phyloP scores from a whole-genome alignment of 2,113 vertebrate species.

The Eublepharis macularius region DNA sequence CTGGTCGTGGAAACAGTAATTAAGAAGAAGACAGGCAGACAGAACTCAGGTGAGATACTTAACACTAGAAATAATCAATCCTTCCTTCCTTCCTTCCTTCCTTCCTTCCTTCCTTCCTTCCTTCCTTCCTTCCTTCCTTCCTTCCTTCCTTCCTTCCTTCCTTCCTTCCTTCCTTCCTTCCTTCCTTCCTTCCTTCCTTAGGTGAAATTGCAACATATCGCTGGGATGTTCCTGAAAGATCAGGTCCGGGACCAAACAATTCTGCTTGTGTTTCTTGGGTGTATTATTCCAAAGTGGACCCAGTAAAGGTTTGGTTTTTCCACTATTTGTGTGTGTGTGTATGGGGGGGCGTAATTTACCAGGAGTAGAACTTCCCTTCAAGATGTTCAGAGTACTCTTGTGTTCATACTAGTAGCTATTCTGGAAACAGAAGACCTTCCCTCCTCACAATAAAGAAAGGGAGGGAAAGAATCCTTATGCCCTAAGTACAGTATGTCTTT shows the following conservation, averaged over 20 bases:
- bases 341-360: too few relatives aligned
- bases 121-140: background rate
- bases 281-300: constrained; percentile 78
- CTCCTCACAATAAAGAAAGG: too few relatives aligned
- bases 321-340: too few relatives aligned
- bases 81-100: background rate
- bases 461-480: too few relatives aligned
- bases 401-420: background rate
- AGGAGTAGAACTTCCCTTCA: too few relatives aligned
- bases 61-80: background rate
- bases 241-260: constrained; percentile 78
- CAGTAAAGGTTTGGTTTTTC: constrained; percentile 68
- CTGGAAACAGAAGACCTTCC: background rate
- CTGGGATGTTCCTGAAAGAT: constrained; percentile 75
- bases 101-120: background rate
- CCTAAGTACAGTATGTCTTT: too few relatives aligned
- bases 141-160: background rate
- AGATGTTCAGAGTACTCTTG: background rate
- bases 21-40: too few relatives aligned
- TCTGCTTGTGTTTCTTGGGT: constrained; percentile 78
- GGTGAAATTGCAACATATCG: constrained; percentile 76
- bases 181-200: constrained; percentile 30
- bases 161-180: background rate
- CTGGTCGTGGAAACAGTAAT: too few relatives aligned
- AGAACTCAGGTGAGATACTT: too few relatives aligned